Base-by-base conservation (phyloP, 2,797 vertebrate species). In the Alfaro cultratus region DNA sequence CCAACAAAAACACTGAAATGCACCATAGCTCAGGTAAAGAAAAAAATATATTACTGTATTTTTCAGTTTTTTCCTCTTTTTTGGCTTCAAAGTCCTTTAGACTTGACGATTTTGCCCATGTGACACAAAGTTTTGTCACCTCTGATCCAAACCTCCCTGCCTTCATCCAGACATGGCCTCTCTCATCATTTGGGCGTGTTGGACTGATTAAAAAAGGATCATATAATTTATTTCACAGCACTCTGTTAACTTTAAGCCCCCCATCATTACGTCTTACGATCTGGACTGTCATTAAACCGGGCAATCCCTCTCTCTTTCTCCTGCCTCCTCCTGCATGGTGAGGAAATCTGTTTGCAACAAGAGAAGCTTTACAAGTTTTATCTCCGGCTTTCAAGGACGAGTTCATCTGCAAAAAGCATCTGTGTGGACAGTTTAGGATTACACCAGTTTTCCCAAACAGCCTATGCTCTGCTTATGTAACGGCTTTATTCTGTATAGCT, bases 141-240 rank as follows among this genome's bases (percentile, higher is more conserved):
- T 13, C 53, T 5, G 26, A 29, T 21, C 80, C 57, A 57, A 85
- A 87, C 81, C 73, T 83, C 55, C 62, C 41, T 51, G 43, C 75
- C 34, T 16, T 31, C 5, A 21, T 47, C 11, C 36, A 34, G 11
- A 1, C 70, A 1, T 41, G 78, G 74, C 80, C 72, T 73, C 83
- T 73, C 16, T 31, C 5, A 43, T 76, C 45, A 31, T 29, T 7
- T 68, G 64, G 53, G 75, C 70, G 41, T 36, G 67, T n/a, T 16
- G 15, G 46, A 53, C 12, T 49, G 64, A 29, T 0, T 84, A 86
- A 45, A 53, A 88, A 89, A 82, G 23, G 83, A 81, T 86, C 83
- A 13, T 83, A 80, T 90, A 82, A 91, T 91, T 89, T 78, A 87
- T 89, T 91, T 88, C 77, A 83, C 86, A 47, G 86, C 76, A 29